A percentile compares a stretch with the other conserved stretches of the same genome.
Evolutionary conservation across 1,140 invertebrate species (phyloP).

Genomic region (Mycetomoellerius zeteki): DNA sequence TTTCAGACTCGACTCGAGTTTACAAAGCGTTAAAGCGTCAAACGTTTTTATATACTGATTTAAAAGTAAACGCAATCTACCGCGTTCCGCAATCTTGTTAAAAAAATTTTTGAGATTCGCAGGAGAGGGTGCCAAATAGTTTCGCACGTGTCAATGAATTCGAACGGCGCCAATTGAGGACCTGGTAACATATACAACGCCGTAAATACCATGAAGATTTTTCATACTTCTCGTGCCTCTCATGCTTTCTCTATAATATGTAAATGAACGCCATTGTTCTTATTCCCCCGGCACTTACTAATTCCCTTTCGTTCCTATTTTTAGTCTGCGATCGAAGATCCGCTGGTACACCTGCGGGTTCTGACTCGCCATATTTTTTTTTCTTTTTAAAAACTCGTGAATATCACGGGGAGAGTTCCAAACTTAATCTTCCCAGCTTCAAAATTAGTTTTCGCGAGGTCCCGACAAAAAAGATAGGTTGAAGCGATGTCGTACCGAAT

Average conservation of each 20-base stretch:
- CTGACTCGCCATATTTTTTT: neutral
- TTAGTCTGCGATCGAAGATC: slow-evolving; percentile 12
- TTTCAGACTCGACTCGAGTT: neutral
- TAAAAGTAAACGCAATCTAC: neutral
- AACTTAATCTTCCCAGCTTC: slow-evolving; percentile 25
- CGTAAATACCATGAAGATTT: slow-evolving; percentile 21
- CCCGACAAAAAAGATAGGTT: neutral
- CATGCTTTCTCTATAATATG: slow-evolving; percentile 22
- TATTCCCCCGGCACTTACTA: neutral
- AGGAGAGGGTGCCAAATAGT: too few relatives aligned
- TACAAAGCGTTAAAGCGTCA: slow-evolving; percentile 28
- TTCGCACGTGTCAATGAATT: slow-evolving; percentile 9
- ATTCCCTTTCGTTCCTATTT: slow-evolving; percentile 45
- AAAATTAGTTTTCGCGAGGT: slow-evolving; percentile 17
- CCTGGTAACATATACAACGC: neutral
- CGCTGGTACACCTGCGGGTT: neutral
- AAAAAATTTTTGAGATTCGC: neutral
- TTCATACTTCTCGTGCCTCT: neutral
- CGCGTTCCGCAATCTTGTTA: neutral
- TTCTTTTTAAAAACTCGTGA: neutral
- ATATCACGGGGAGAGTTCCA: neutral
- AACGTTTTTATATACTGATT: neutral
- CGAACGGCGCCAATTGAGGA: slow-evolving; percentile 17
- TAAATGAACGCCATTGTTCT: slow-evolving; percentile 39
- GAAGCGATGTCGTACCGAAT: neutral